Evolutionary conservation across 2,113 vertebrate genomes (phyloP).

Genomic region (Ptyas mucosa): DNA sequence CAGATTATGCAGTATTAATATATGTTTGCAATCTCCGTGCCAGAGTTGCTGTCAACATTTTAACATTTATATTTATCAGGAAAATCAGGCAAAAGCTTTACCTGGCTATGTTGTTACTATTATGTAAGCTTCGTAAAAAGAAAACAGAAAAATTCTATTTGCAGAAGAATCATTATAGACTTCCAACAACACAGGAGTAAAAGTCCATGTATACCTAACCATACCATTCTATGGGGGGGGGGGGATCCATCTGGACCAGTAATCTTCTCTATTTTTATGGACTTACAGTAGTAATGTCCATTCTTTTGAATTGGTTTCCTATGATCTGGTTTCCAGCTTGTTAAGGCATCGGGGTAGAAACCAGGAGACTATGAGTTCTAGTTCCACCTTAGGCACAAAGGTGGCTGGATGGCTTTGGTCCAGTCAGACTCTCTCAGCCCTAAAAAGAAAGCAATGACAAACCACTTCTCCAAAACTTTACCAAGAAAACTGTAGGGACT

Average conservation of each 20-base stretch:
- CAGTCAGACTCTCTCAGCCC: neutral
- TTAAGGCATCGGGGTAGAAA: neutral
- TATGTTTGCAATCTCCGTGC: neutral
- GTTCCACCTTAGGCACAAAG: neutral
- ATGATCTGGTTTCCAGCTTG: neutral
- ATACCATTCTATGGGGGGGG: neutral
- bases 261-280: neutral
- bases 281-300: neutral
- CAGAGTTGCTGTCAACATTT: neutral
- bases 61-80: neutral
- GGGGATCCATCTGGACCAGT: neutral
- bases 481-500: neutral
- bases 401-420: neutral
- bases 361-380: neutral
- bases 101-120: neutral
- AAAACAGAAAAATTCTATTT: neutral
- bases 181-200: neutral
- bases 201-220: neutral
- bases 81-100: neutral
- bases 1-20: neutral
- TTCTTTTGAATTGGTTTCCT: neutral
- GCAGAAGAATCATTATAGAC: neutral
- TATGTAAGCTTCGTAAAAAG: neutral
- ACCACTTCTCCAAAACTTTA: neutral
- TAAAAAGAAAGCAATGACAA: neutral